Conservation (phyloP, 1,140 invertebrate species). For the Tribolium castaneum region DNA sequence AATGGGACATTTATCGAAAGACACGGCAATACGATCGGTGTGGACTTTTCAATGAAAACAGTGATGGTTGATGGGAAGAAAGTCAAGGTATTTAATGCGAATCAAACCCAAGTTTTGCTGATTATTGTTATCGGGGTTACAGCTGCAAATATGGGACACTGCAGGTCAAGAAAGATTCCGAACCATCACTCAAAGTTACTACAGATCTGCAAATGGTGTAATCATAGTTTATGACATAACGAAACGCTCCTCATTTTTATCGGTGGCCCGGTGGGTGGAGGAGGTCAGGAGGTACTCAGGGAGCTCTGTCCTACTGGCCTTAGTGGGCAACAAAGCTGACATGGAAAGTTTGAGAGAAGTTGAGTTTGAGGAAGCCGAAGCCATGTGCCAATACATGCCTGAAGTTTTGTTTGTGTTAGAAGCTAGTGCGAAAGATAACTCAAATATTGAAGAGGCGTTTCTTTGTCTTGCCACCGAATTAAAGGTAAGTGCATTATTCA, state of each 20-base stretch:
- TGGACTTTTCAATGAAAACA: slow-evolving; percentile 98
- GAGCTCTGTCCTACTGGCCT: slow-evolving; percentile 86
- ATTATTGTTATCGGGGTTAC: slow-evolving; percentile 30
- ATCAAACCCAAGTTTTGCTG: slow-evolving; percentile 19
- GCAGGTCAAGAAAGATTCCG: slow-evolving; percentile 93
- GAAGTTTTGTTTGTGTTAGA: slow-evolving; percentile 88
- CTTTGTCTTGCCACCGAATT: slow-evolving; percentile 88
- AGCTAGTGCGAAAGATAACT: slow-evolving; percentile 94
- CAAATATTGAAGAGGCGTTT: slow-evolving; percentile 93
- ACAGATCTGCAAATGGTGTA: slow-evolving; percentile 91
- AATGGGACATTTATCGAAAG: slow-evolving; percentile 93
- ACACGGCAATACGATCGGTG: slow-evolving; percentile 94
- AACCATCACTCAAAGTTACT: slow-evolving; percentile 95
- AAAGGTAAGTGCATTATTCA: slow-evolving; percentile 70
- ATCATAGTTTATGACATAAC: slow-evolving; percentile 97
- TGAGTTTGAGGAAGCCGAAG: slow-evolving; percentile 83
- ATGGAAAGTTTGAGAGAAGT: slow-evolving; percentile 84
- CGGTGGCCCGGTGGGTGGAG: slow-evolving; percentile 92
- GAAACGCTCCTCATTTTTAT: slow-evolving; percentile 89
- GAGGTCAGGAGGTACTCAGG: slow-evolving; percentile 92
- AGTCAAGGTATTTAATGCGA: slow-evolving; percentile 79
- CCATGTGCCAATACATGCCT: slow-evolving; percentile 84
- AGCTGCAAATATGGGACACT: slow-evolving; percentile 94
- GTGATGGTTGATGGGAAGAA: slow-evolving; percentile 91
- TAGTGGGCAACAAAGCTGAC: slow-evolving; percentile 95